phyloP scores from a whole-genome alignment of 2,888 invertebrate species.

The Erpobdella octoculata region DNA sequence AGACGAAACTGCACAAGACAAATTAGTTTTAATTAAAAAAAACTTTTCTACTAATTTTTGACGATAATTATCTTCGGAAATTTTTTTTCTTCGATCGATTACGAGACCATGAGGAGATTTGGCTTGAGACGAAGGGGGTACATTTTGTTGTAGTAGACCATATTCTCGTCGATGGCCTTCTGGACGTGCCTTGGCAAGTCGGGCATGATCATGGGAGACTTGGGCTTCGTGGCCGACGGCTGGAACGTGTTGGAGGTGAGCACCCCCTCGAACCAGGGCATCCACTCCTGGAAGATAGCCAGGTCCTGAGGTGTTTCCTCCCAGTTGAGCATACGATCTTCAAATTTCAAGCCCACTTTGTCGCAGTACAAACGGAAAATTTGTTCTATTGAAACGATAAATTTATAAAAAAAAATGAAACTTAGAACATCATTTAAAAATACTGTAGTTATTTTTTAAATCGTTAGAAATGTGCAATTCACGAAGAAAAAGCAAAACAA shows the following conservation, averaged over 20 bases:
- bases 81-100: background rate
- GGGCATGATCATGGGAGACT: conserved; percentile 37
- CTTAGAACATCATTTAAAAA: too few species aligned
- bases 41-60: too few species aligned
- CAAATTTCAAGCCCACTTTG: conserved; percentile 37
- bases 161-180: conserved; percentile 39
- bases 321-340: conserved; percentile 41
- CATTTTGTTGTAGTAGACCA: conserved; percentile 37
- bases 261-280: conserved; percentile 41
- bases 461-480: too few species aligned
- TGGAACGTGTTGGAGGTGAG: conserved; percentile 39
- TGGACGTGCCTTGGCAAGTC: conserved; percentile 38
- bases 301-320: conserved; percentile 37
- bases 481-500: too few species aligned
- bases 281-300: conserved; percentile 40
- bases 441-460: too few species aligned
- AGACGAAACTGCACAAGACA: too few species aligned
- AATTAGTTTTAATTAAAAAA: too few species aligned
- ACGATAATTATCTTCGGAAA: too few species aligned
- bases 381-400: too few species aligned
- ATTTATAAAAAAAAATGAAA: too few species aligned
- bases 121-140: conserved; percentile 36
- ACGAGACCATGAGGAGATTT: conserved; percentile 32
- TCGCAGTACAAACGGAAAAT: conserved; percentile 38
- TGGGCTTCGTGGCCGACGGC: conserved; percentile 39